Evolutionary conservation across 2,797 vertebrate species (phyloP).

Genomic region (Sebastes flavidus): DNA sequence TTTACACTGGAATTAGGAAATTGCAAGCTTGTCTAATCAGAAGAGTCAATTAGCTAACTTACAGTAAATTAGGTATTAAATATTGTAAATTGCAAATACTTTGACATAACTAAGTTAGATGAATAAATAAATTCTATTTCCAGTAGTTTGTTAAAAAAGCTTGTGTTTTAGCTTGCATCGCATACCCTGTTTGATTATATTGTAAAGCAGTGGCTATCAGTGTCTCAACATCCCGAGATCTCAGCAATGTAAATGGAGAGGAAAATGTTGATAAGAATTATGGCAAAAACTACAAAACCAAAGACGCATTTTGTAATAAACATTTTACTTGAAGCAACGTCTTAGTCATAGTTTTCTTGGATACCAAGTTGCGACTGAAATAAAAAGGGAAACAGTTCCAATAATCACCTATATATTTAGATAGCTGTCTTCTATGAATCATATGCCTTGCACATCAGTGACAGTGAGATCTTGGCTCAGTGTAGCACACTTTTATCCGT

Average conservation of each 20-base stretch:
- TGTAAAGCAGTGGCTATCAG: neutral
- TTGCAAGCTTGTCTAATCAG: neutral
- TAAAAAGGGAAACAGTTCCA: neutral
- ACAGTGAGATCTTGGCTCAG: slow-evolving; percentile 35
- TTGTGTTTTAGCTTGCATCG: neutral
- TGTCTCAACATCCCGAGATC: neutral
- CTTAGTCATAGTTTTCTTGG: neutral
- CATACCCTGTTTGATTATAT: neutral
- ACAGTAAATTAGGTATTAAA: neutral
- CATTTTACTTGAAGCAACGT: neutral
- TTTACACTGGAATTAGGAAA: neutral
- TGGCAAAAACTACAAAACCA: neutral
- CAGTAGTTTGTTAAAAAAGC: neutral
- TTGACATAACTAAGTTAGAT: neutral
- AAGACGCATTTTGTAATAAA: neutral
- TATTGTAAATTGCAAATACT: neutral
- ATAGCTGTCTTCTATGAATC: slow-evolving; percentile 9
- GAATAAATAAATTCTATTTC: neutral
- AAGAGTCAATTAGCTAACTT: neutral
- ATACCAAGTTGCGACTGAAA: neutral
- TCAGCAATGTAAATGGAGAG: neutral
- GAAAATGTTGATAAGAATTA: neutral
- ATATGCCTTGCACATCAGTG: neutral
- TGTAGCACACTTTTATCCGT: neutral
- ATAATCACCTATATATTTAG: slow-evolving; percentile 23